phyloP scores from a whole-genome alignment of 2,888 invertebrate species.

The Adelognathus sp. region DNA sequence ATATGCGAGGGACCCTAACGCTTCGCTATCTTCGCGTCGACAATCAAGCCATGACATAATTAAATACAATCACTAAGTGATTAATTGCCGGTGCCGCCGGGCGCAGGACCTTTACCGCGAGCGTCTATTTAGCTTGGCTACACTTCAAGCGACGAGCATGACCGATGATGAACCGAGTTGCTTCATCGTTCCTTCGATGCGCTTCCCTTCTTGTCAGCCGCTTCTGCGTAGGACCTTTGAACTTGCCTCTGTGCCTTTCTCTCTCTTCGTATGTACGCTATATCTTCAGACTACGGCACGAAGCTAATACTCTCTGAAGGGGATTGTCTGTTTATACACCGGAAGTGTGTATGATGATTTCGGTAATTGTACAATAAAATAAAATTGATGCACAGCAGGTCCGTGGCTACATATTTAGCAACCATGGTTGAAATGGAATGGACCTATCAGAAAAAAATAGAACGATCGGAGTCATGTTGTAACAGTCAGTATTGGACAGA shows the following conservation, averaged over 20 bases:
- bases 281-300: neutral
- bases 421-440: no score
- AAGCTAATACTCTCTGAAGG: no score
- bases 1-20: constrained; percentile 33
- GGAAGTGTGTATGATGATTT: no score
- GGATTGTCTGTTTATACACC: no score
- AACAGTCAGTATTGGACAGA: no score
- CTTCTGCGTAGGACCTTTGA: neutral
- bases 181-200: constrained; percentile 24
- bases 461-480: no score
- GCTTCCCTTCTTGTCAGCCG: constrained; percentile 2
- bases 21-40: constrained; percentile 47
- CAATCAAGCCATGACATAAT: constrained; percentile 69
- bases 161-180: neutral
- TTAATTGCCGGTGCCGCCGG: constrained; percentile 68
- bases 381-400: no score
- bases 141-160: neutral
- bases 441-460: no score
- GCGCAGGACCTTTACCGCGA: neutral
- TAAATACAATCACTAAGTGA: constrained; percentile 77
- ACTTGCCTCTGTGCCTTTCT: neutral
- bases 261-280: neutral
- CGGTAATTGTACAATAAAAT: no score
- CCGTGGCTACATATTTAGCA: no score
- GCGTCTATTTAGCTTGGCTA: constrained; percentile 40